These are phyloP conservation scores for Pocillopora verrucosa DNA, from an alignment of 64 coral and sea anemone genomes.

Conservation along the genomic window DNA sequence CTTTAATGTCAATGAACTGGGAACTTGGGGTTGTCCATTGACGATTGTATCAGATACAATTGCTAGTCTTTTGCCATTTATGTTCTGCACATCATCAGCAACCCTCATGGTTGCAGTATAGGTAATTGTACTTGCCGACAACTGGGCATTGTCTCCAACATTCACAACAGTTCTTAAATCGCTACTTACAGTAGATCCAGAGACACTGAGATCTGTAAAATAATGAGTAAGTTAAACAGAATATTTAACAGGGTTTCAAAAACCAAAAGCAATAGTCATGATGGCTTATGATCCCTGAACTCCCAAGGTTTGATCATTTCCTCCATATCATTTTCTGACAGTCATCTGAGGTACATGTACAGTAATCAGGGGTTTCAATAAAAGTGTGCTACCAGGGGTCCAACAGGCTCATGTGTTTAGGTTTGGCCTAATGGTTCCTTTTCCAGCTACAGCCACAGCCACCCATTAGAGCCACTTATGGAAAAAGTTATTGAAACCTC, in stretches of 20 bases:
- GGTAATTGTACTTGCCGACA: slow-evolving; percentile 17
- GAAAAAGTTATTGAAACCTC: too few relatives aligned
- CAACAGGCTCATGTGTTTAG: too few relatives aligned
- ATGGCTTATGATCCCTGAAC: too few relatives aligned
- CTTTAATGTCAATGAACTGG: slow-evolving; percentile 36
- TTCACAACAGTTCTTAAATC: slow-evolving; percentile 34
- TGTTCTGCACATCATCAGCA: slow-evolving; percentile 15
- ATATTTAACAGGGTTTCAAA: background rate
- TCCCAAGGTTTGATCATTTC: too few relatives aligned
- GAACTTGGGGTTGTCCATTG: background rate
- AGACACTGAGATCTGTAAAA: slow-evolving; percentile 17
- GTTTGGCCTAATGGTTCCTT: too few relatives aligned
- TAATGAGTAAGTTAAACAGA: background rate
- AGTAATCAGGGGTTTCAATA: too few relatives aligned
- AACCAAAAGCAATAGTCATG: too few relatives aligned
- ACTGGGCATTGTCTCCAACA: slow-evolving; percentile 35
- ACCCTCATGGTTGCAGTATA: slow-evolving; percentile 40
- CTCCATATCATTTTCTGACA: too few relatives aligned
- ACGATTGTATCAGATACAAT: slow-evolving; percentile 36
- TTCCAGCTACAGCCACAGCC: too few relatives aligned
- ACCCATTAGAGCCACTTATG: too few relatives aligned
- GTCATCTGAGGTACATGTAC: too few relatives aligned
- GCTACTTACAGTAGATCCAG: background rate
- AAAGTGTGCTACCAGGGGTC: too few relatives aligned
- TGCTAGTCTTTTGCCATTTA: slow-evolving; percentile 33